These are phyloP conservation scores for Colistium nudipinnis DNA, from an alignment of 2,113 vertebrate species.

Conservation along the genomic window DNA sequence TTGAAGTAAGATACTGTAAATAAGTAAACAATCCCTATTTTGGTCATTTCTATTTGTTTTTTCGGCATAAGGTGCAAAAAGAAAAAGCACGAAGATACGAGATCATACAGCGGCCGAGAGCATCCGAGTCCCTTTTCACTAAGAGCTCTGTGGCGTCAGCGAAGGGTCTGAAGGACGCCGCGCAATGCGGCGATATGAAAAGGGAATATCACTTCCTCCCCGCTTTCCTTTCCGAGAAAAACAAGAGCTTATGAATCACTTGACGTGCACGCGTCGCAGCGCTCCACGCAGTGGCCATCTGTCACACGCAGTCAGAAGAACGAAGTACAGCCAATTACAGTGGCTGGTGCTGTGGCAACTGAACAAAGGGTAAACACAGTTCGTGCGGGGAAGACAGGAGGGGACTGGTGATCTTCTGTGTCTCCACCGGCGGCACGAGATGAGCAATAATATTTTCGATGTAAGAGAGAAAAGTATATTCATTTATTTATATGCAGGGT, in stretches of 20 bases:
- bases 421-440: too few species aligned
- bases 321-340: constrained; percentile 67
- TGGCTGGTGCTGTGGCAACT: constrained; percentile 39
- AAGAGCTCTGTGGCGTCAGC: constrained; percentile 39
- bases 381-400: constrained; percentile 42
- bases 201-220: constrained; percentile 25
- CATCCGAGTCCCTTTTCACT: constrained; percentile 49
- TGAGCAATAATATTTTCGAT: too few species aligned
- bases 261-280: constrained; percentile 39
- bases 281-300: constrained; percentile 60
- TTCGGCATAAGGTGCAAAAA: constrained; percentile 57
- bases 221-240: constrained; percentile 28
- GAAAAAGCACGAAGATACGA: constrained; percentile 6
- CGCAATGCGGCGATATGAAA: constrained; percentile 21
- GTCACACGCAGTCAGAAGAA: constrained; percentile 48
- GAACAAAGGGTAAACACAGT: constrained; percentile 62
- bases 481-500: too few species aligned
- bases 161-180: constrained; percentile 19
- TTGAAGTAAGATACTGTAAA: constrained; percentile 65
- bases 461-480: too few species aligned
- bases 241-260: constrained; percentile 10
- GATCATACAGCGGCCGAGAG: constrained; percentile 24
- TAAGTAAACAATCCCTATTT: constrained; percentile 64
- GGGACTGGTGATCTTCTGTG: constrained; percentile 20
- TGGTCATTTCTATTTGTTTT: constrained; percentile 43